Evolutionary conservation across 1,140 invertebrate species (phyloP).

Genomic region (Drosophila grimshawi): DNA sequence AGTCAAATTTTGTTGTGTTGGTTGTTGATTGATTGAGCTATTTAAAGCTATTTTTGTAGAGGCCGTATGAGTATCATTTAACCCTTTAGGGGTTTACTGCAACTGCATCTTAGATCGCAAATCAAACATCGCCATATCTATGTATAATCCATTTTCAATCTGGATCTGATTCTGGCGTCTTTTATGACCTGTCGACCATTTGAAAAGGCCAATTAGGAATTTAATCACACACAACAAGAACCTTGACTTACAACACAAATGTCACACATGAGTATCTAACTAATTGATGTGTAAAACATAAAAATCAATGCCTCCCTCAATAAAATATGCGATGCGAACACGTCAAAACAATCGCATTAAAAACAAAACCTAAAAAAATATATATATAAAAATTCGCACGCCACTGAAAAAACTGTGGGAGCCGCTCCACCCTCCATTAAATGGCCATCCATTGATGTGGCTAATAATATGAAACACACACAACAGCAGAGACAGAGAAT

Average conservation of each 20-base stretch:
- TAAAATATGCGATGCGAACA: conserved; percentile 36
- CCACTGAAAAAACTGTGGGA: conserved; percentile 26
- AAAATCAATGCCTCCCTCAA: conserved; percentile 12
- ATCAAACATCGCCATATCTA: too few relatives aligned
- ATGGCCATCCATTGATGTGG: conserved; percentile 28
- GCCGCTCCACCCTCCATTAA: not conserved
- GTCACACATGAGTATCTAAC: not conserved
- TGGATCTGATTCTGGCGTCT: too few relatives aligned
- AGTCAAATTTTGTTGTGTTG: too few relatives aligned
- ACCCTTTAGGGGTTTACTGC: too few relatives aligned
- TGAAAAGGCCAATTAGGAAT: not conserved
- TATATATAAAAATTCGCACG: conserved; percentile 65
- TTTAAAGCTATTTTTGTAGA: too few relatives aligned
- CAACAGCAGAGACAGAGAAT: conserved; percentile 33
- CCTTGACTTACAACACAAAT: conserved; percentile 1
- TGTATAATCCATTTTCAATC: too few relatives aligned
- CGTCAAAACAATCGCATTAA: conserved; percentile 58
- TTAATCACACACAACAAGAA: not conserved
- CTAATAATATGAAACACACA: conserved; percentile 37
- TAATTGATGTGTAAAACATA: conserved; percentile 1
- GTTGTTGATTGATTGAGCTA: too few relatives aligned
- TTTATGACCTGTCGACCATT: too few relatives aligned
- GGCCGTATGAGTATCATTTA: too few relatives aligned
- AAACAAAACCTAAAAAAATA: conserved; percentile 12
- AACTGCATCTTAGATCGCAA: too few relatives aligned